Conservation (phyloP, 2,888 invertebrate genomes). For the Cosmopolites sordidus region DNA sequence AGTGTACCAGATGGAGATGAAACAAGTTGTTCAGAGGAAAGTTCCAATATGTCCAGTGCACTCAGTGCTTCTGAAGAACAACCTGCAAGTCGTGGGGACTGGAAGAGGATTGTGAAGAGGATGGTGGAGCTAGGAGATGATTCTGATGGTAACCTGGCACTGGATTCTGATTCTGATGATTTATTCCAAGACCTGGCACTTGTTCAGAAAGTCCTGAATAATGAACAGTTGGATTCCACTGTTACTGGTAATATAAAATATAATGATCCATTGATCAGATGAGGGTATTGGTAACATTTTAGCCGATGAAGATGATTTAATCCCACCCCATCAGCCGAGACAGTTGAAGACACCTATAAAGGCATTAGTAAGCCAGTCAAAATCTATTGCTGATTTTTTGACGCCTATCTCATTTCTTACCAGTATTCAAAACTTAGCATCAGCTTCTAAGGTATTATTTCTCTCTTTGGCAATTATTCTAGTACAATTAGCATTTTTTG, state of each 20-base stretch:
- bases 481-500: no score
- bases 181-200: constrained; percentile 10
- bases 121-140: constrained; percentile 41
- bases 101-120: constrained; percentile 33
- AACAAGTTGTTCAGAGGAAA: not conserved
- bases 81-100: constrained; percentile 8
- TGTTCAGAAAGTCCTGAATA: not conserved
- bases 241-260: constrained; percentile 14
- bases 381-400: constrained; percentile 44
- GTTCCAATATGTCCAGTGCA: constrained; percentile 8
- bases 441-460: constrained; percentile 39
- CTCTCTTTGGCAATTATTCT: no score
- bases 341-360: constrained; percentile 35
- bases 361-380: constrained; percentile 28
- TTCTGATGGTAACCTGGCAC: constrained; percentile 43
- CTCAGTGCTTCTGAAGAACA: not conserved
- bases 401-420: constrained; percentile 51
- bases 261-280: not conserved
- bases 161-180: constrained; percentile 44
- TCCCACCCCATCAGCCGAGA: constrained; percentile 39
- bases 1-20: constrained; percentile 32
- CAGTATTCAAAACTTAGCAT: constrained; percentile 44
- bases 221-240: constrained; percentile 19
- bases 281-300: not conserved
- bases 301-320: constrained; percentile 38